Evolutionary conservation across 1,140 invertebrate species (phyloP).

Genomic region (Leptinotarsa texana): DNA sequence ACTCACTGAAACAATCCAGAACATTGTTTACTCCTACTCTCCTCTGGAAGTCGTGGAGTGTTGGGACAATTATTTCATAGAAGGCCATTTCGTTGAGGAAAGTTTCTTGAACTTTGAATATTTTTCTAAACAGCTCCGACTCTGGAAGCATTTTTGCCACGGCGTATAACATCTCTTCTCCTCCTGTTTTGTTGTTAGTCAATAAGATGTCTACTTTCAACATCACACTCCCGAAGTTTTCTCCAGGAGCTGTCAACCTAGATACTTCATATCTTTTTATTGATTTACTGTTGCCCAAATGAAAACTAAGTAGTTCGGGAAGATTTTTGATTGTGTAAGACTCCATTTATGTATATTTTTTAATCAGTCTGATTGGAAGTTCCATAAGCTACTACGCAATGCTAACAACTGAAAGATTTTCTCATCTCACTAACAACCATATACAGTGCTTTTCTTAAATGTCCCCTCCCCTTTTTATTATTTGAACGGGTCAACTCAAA

Average conservation of each 20-base stretch:
- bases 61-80: conserved; percentile 42
- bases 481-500: too few relatives aligned
- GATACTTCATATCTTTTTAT: conserved; percentile 13
- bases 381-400: too few relatives aligned
- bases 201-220: conserved; percentile 53
- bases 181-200: conserved; percentile 28
- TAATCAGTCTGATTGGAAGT: neutral
- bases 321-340: neutral
- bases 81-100: conserved; percentile 53
- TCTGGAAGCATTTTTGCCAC: conserved; percentile 57
- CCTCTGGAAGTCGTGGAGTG: conserved; percentile 39
- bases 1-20: conserved; percentile 37
- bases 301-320: neutral
- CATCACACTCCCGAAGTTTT: conserved; percentile 65
- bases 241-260: conserved; percentile 52
- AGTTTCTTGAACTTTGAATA: conserved; percentile 54
- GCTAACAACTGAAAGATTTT: neutral
- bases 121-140: conserved; percentile 47
- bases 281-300: neutral
- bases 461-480: too few relatives aligned
- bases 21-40: conserved; percentile 28
- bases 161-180: conserved; percentile 47
- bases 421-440: too few relatives aligned
- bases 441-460: too few relatives aligned
- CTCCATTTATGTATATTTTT: neutral